Percentiles rank a stretch among this genome's conserved stretches.
These are phyloP conservation scores for Drosophila lini DNA, from an alignment of 1,140 invertebrate species.

Conservation along the genomic window DNA sequence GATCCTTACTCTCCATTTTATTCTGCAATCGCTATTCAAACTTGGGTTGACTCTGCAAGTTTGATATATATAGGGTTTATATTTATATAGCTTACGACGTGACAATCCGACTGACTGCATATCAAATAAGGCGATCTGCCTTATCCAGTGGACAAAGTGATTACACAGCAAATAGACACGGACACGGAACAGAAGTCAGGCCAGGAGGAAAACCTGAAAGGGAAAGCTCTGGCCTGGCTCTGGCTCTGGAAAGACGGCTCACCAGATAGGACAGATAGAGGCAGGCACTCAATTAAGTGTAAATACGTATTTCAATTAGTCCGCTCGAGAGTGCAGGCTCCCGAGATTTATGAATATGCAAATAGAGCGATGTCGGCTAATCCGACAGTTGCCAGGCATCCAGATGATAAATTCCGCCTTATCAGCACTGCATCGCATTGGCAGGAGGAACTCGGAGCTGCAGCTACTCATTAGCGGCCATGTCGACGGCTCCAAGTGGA, in stretches of 20 bases:
- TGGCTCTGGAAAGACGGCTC: slow-evolving; percentile 2
- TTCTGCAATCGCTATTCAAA: not conserved
- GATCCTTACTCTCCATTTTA: slow-evolving; percentile 1
- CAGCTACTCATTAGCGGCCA: slow-evolving; percentile 57
- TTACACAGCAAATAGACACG: slow-evolving; percentile 36
- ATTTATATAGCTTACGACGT: slow-evolving; percentile 3
- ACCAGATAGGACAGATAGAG: slow-evolving; percentile 25
- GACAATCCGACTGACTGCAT: slow-evolving; percentile 41
- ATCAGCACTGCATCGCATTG: slow-evolving; percentile 42
- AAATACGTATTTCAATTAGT: slow-evolving; percentile 63
- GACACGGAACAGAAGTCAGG: slow-evolving; percentile 14
- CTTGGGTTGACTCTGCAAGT: no score
- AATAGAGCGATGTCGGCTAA: slow-evolving; percentile 64
- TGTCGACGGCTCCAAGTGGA: slow-evolving; percentile 58
- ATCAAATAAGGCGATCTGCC: slow-evolving; percentile 29
- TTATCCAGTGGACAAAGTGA: slow-evolving; percentile 47
- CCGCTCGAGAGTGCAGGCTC: slow-evolving; percentile 18
- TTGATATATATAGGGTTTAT: not conserved
- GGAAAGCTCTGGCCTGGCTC: slow-evolving; percentile 26
- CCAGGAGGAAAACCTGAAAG: slow-evolving; percentile 22
- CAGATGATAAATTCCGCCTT: slow-evolving; percentile 61
- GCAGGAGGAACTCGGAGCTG: slow-evolving; percentile 6
- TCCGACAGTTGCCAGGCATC: slow-evolving; percentile 44
- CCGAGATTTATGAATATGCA: slow-evolving; percentile 70
- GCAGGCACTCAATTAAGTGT: slow-evolving; percentile 62